Evolutionary conservation across 2,113 vertebrate species (phyloP), one percentile per base, ranked within the genome.

Genomic region (Rhagologus leucostigma): DNA sequence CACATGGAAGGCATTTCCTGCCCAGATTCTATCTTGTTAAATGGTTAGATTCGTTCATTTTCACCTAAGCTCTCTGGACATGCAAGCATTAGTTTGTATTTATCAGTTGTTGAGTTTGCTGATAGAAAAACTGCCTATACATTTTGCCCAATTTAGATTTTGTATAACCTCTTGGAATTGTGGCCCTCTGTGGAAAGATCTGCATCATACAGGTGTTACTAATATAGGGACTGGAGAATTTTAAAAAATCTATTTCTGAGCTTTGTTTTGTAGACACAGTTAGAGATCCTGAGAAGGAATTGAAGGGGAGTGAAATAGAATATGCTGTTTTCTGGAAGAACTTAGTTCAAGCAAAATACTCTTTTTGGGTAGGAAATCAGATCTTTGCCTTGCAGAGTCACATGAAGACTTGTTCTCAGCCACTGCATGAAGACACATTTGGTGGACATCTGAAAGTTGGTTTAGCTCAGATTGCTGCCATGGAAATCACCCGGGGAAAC

Each of bases 331-430:
- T 47, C 65, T 85, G 18, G 50, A 68, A 62, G 39, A 92, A 70
- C 33, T 53, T 80, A n/a, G 8, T 65, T 79, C 49, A 65, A 89
- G 18, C 53, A 13, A 69, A 86, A 60, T 84, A 52, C 3, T 89
- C 13, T 47, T 69, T 83, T 46, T 2, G 8, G 70, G 30, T 93
- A 63, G 55, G 17, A 93, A 95, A 83, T 94, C 47, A 80, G 27
- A 77, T 94, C 46, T 96, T 97, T 97, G 74, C 41, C 85, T 93
- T 96, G 47, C 93, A 99, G 99, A 99, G 98, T 97, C 99, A 99
- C 97, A 99, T 99, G 99, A 99, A 99, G 98, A 99, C 99, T 15
- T 99, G 99, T 93, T 99, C 99, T 93, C 99, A 99, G 96, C 99
- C 99, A 16, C 97, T 99, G 88, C 99, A 99, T 27, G 99, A 99